Conservation (phyloP, 2,797 vertebrate species). For the Catostomus latipinnis region DNA sequence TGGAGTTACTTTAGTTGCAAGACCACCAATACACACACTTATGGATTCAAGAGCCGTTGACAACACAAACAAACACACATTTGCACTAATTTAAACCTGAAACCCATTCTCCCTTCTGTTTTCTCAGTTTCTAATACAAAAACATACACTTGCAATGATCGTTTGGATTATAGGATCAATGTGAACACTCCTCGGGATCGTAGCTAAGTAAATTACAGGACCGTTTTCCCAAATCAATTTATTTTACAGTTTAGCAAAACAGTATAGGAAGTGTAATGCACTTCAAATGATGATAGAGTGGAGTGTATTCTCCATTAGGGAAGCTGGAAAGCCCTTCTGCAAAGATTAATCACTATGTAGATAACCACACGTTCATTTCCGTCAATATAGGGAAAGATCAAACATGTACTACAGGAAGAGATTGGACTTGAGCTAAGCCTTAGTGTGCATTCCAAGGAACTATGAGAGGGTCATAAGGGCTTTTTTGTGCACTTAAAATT, state of each 20-base stretch:
- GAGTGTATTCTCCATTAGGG: conserved; percentile 65
- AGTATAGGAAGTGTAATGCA: conserved; percentile 69
- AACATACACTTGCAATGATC: conserved; percentile 31
- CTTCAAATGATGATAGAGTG: conserved; percentile 53
- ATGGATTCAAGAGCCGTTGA: conserved; percentile 27
- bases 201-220: conserved; percentile 78
- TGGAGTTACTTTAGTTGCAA: conserved; percentile 48
- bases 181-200: conserved; percentile 68
- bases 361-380: conserved; percentile 62
- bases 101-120: not conserved
- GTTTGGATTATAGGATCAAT: conserved; percentile 76
- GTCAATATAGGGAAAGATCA: conserved; percentile 41
- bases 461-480: not conserved
- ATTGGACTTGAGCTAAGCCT: not conserved
- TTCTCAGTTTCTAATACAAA: conserved; percentile 6
- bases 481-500: too few species aligned
- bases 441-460: not conserved
- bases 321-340: conserved; percentile 67
- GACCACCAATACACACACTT: conserved; percentile 44
- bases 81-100: conserved; percentile 14
- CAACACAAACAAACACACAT: conserved; percentile 24
- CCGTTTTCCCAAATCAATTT: conserved; percentile 79
- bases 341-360: conserved; percentile 73
- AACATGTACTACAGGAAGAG: conserved; percentile 11
- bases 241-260: conserved; percentile 71